Base-by-base conservation (phyloP, 2,113 vertebrate genomes). In the Catharus bicknelli region DNA sequence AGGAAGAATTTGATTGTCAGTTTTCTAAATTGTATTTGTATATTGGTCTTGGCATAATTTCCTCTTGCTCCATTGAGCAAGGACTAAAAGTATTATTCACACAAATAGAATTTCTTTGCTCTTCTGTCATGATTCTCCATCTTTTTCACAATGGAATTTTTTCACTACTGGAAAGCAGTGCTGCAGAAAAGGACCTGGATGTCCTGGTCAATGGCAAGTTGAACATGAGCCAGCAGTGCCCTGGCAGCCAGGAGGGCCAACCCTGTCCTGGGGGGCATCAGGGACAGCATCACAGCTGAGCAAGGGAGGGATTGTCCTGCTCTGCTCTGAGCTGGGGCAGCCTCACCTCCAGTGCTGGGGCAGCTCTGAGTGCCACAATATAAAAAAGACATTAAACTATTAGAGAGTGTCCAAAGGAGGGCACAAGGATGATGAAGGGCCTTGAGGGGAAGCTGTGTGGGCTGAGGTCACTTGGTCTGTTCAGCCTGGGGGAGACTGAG, bases 161-260 rank as follows among this genome's bases (percentile, higher is more conserved):
- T 68, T 68, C 54, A 68, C 32, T 76, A 17, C 32, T 86, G 62
- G 14, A 76, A 26, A 67, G 20, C 26, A 50, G 36, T 36, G 9
- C 16, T 0, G 0, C 2, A 3, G 26, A 36, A 76, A 36, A 0
- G 17, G 7, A 36, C 26, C 4, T 27, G 45, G 1, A 5, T 2
- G 2, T 85, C 13, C 25, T 51, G 62, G 17, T 22, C 0, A 0
- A 0, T 51, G 45, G 2, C 20, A 51, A 32, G 21, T 0, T 36
- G 62, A 26, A 36, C 34, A 36, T 36, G 34, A 36, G 34, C 34
- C 34, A 36, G 61, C 70, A 84, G 70, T 21, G 42, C 51, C 43
- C 82, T 42, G 70, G 20, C 29, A 50, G 25, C 70, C 82, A 66
- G 61, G 43, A 30, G 61, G 3, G 36, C 1, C 51, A 75, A 0